Evolutionary conservation across 2,113 vertebrate genomes (phyloP).

Genomic region (Lagopus leucura): DNA sequence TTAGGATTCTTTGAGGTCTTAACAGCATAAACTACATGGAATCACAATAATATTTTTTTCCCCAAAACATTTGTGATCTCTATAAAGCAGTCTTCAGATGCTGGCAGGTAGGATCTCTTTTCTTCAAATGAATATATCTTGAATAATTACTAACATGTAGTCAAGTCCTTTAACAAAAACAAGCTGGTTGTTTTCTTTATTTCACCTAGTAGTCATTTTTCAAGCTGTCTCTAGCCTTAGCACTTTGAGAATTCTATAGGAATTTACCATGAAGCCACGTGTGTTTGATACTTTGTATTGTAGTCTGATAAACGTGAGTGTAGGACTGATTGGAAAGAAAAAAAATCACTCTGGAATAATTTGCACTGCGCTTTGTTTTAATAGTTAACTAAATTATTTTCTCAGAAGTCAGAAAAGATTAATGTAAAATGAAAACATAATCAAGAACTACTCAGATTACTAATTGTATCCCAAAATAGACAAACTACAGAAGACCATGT

Average conservation of each 20-base stretch:
- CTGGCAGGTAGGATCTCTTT: not conserved
- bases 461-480: not conserved
- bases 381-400: not conserved
- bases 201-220: not conserved
- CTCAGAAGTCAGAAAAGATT: not conserved
- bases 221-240: not conserved
- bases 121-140: not conserved
- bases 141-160: not conserved
- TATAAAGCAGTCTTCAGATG: not conserved
- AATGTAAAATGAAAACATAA: not conserved
- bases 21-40: not conserved
- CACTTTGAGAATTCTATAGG: not conserved
- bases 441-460: not conserved
- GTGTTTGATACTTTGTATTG: not conserved
- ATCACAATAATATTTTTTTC: not conserved
- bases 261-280: not conserved
- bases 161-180: not conserved
- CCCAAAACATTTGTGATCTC: not conserved
- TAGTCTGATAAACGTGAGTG: not conserved
- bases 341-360: not conserved
- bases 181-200: not conserved
- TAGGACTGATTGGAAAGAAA: not conserved
- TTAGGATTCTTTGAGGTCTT: not conserved
- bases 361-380: not conserved
- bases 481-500: not conserved